Evolutionary conservation across 2,888 invertebrate genomes (phyloP).

Genomic region (Xestia rhomboidea): DNA sequence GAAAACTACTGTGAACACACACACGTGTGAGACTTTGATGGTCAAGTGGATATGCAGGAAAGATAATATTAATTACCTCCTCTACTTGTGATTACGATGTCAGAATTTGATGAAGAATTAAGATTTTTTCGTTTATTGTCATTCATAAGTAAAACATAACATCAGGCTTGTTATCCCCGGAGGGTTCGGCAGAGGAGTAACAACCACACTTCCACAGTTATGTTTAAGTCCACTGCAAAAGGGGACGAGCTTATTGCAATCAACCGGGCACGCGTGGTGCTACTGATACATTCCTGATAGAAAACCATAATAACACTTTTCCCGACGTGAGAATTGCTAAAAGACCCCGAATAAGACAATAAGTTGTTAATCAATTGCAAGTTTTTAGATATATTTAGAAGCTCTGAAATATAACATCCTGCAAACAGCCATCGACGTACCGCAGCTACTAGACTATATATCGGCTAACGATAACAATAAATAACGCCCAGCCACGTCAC

Average conservation of each 20-base stretch:
- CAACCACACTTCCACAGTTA: neutral
- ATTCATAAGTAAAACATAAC: neutral
- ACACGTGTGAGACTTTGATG: neutral
- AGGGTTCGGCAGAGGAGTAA: neutral
- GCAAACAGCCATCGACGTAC: constrained; percentile 18
- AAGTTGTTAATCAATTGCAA: no score
- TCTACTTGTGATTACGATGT: neutral
- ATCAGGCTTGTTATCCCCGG: neutral
- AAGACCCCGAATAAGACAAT: neutral
- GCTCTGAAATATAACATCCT: constrained; percentile 25
- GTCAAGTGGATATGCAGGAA: neutral
- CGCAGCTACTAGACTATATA: constrained; percentile 52
- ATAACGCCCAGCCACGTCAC: constrained; percentile 52
- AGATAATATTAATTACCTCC: neutral
- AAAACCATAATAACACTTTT: neutral
- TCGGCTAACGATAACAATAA: constrained; percentile 58
- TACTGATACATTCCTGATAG: neutral
- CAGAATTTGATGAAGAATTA: neutral
- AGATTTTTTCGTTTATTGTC: no score
- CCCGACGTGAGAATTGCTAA: neutral
- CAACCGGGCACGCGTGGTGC: neutral
- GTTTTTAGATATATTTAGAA: neutral
- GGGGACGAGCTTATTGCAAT: neutral
- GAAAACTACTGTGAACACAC: neutral
- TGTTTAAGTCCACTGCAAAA: neutral